A percentile compares a stretch with the other conserved stretches of the same genome.
Evolutionary conservation across 2,113 vertebrate species (phyloP).

Genomic region (Lepus americanus): DNA sequence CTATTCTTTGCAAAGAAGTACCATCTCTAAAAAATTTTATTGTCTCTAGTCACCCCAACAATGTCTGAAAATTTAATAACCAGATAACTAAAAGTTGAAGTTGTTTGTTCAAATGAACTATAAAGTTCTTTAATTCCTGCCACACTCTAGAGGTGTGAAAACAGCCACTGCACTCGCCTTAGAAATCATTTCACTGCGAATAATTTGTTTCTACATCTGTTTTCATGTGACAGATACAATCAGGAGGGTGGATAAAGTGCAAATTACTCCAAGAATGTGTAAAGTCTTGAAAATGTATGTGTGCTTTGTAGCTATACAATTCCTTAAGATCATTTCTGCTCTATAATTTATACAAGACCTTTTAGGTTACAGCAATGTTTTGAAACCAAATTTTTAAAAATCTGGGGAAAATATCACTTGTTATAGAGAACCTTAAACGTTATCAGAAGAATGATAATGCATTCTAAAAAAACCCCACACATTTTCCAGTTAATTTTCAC

Average conservation of each 20-base stretch:
- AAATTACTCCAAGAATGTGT: slow-evolving; percentile 64
- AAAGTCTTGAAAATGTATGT: slow-evolving; percentile 33
- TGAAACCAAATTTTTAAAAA: slow-evolving; percentile 50
- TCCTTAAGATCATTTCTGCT: slow-evolving; percentile 34
- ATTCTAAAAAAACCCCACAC: background rate
- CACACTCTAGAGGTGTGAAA: slow-evolving; percentile 68
- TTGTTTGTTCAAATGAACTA: slow-evolving; percentile 19
- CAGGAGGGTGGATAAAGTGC: slow-evolving; percentile 47
- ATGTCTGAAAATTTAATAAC: slow-evolving; percentile 51
- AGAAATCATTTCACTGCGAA: slow-evolving; percentile 71
- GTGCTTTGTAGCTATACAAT: background rate
- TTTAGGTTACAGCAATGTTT: slow-evolving; percentile 27
- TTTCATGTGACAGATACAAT: slow-evolving; percentile 71
- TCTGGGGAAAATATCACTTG: background rate
- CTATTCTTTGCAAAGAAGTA: too few species aligned
- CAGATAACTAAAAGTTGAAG: slow-evolving; percentile 23
- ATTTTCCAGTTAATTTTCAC: slow-evolving; percentile 74
- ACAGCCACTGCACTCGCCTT: background rate
- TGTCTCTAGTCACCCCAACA: slow-evolving; percentile 11
- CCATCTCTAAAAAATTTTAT: background rate
- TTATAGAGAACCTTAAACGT: slow-evolving; percentile 46
- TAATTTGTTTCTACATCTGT: slow-evolving; percentile 73
- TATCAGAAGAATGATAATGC: slow-evolving; percentile 55
- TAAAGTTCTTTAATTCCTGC: slow-evolving; percentile 32
- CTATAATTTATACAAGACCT: slow-evolving; percentile 1